Conservation (phyloP, 1,140 invertebrate species). For the Macrobrachium nipponense region DNA sequence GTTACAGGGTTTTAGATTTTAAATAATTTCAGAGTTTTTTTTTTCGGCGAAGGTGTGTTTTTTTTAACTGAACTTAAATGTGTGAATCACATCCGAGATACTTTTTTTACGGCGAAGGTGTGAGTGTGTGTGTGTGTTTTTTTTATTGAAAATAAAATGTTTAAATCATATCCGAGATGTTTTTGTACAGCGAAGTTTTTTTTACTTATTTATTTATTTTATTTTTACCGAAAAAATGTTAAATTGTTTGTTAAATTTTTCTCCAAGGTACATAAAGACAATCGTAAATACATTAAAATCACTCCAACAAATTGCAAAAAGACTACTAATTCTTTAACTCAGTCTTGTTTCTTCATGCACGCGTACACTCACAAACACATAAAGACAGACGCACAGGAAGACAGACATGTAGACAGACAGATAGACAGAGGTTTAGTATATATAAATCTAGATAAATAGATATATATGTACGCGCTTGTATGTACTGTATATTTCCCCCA, state of each 20-base stretch:
- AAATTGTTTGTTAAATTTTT: too few species aligned
- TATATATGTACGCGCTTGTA: not conserved
- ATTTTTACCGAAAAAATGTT: too few species aligned
- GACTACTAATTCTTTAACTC: not conserved
- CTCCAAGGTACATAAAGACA: too few species aligned
- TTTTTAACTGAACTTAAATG: constrained; percentile 65
- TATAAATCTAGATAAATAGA: not conserved
- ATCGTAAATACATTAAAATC: too few species aligned
- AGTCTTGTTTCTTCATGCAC: not conserved
- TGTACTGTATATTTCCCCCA: not conserved
- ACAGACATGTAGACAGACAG: not conserved
- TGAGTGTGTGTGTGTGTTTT: not conserved
- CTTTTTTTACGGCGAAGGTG: constrained; percentile 67
- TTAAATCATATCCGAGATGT: too few species aligned
- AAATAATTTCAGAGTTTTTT: too few species aligned
- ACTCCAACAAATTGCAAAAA: too few species aligned
- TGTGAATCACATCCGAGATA: constrained; percentile 72
- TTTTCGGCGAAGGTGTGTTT: constrained; percentile 82
- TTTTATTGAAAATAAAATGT: too few species aligned
- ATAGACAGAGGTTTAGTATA: not conserved
- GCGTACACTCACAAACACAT: not conserved
- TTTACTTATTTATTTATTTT: too few species aligned
- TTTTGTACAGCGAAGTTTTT: too few species aligned
- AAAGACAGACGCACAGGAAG: not conserved
- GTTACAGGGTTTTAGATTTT: constrained; percentile 81